Percentiles rank a stretch among this genome's conserved stretches.
phyloP scores from a whole-genome alignment of 53 echinoderm and acorn worm species.

The Holothuria leucospilota region DNA sequence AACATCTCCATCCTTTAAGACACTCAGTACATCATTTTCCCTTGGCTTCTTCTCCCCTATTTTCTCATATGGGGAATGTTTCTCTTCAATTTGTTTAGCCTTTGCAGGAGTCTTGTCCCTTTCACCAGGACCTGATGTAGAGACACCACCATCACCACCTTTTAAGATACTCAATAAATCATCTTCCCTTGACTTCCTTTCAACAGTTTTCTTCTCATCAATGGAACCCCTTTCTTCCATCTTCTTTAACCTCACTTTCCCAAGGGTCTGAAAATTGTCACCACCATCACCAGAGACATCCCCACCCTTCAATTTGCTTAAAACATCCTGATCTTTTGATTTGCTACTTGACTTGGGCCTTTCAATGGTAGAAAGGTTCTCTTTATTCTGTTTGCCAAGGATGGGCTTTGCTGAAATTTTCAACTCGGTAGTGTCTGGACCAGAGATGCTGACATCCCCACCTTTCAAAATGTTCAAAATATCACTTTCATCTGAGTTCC shows the following conservation, averaged over 20 bases:
- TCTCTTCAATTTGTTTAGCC: no score
- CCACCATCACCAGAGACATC: not conserved
- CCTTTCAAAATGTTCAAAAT: conserved; percentile 14
- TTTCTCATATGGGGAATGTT: no score
- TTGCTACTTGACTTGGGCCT: not conserved
- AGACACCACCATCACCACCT: conserved; percentile 5
- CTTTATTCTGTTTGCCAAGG: no score
- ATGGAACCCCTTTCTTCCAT: no score
- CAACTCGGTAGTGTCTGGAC: no score
- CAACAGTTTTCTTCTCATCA: no score
- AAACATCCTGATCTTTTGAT: not conserved
- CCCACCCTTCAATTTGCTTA: conserved; percentile 14
- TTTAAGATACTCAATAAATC: conserved; percentile 22
- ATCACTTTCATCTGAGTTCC: not conserved
- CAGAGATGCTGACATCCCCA: not conserved
- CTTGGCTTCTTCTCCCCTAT: not conserved
- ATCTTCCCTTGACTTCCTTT: conserved; percentile 7
- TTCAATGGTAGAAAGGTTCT: not conserved
- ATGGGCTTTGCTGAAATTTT: no score
- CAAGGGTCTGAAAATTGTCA: no score
- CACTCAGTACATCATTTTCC: not conserved
- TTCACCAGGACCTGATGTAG: no score
- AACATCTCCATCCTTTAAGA: not conserved
- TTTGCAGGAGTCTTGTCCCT: no score
- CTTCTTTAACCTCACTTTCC: no score